These are phyloP conservation scores for Pharmacophagus antenor DNA, from an alignment of 2,888 invertebrate genomes.

Conservation along the genomic window DNA sequence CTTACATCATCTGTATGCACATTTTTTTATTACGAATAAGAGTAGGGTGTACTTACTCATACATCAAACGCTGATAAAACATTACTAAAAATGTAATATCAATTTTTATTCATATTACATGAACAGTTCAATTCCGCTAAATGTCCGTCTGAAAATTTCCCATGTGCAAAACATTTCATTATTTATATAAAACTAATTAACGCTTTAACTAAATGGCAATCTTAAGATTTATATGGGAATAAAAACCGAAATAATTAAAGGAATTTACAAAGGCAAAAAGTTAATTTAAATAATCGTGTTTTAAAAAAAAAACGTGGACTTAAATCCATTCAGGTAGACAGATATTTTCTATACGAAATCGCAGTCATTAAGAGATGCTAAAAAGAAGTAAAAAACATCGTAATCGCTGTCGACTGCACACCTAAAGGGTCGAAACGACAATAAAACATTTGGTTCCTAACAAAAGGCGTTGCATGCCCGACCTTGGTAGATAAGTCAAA, in stretches of 20 bases:
- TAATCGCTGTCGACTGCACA: slow-evolving; percentile 33
- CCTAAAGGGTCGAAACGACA: slow-evolving; percentile 54
- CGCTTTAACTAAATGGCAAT: not conserved
- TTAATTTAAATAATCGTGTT: slow-evolving; percentile 1
- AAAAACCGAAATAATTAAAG: not conserved
- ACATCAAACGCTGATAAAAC: too few species aligned
- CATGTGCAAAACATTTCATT: not conserved
- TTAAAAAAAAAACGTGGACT: not conserved
- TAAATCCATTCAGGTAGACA: slow-evolving; percentile 25
- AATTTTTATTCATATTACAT: too few species aligned
- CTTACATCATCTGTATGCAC: too few species aligned
- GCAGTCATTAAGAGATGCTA: slow-evolving; percentile 26
- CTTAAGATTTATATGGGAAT: not conserved
- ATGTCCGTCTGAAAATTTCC: too few species aligned
- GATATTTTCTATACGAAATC: slow-evolving; percentile 26
- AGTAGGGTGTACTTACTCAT: too few species aligned
- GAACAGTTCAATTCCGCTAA: too few species aligned
- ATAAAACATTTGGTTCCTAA: slow-evolving; percentile 39
- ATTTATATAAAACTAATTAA: not conserved
- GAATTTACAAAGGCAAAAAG: not conserved
- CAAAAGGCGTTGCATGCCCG: slow-evolving; percentile 71
- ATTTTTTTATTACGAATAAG: too few species aligned
- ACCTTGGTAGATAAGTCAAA: slow-evolving; percentile 77
- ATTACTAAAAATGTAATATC: too few species aligned
- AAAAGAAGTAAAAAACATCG: slow-evolving; percentile 19